A percentile compares a stretch with the other conserved stretches of the same genome.
Evolutionary conservation across 2,113 vertebrate species (phyloP).

Genomic region (Dissostichus mawsoni): DNA sequence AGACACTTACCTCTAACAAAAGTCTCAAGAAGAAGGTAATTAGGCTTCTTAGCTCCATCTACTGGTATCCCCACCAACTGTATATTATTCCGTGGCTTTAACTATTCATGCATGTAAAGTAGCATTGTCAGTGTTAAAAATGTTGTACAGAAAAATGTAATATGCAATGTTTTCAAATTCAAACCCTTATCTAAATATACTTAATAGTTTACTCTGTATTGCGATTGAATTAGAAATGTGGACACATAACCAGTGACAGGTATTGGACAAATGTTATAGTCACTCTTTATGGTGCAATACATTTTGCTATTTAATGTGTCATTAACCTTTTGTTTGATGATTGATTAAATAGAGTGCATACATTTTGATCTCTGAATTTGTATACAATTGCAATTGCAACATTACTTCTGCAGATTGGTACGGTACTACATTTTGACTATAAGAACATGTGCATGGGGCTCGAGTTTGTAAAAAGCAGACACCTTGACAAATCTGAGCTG

Average conservation of each 20-base stretch:
- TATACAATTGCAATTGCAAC: neutral
- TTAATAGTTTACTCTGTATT: neutral
- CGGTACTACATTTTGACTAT: neutral
- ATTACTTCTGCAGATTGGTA: neutral
- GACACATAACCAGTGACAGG: neutral
- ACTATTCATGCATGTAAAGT: neutral
- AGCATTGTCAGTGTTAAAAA: neutral
- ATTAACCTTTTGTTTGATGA: neutral
- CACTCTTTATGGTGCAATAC: neutral
- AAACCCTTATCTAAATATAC: neutral
- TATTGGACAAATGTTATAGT: neutral
- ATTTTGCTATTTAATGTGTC: neutral
- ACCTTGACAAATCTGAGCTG: neutral
- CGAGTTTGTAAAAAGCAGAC: neutral
- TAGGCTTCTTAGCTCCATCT: slow-evolving; percentile 16
- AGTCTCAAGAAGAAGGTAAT: neutral
- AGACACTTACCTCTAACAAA: neutral
- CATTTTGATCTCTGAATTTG: neutral
- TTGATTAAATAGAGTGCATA: neutral
- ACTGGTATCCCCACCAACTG: slow-evolving; percentile 20
- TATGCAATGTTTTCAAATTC: neutral
- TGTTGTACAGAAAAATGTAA: neutral
- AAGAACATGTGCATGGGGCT: slow-evolving; percentile 15
- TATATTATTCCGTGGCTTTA: neutral
- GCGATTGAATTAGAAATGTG: neutral